Evolutionary conservation across 2,888 invertebrate genomes (phyloP).

Genomic region (Cryptops parisi): DNA sequence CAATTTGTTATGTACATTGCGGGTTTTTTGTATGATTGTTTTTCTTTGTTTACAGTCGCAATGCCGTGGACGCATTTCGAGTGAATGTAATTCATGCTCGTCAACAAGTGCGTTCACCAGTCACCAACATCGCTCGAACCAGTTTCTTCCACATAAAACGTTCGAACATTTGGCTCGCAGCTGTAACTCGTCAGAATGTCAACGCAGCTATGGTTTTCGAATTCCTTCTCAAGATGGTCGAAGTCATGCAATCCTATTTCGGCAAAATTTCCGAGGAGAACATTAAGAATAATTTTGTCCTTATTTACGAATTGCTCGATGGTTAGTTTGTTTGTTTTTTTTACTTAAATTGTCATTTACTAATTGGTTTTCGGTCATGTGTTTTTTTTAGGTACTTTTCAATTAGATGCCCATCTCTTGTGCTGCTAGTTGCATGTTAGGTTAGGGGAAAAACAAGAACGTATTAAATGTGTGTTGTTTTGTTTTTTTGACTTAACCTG

Average conservation of each 20-base stretch:
- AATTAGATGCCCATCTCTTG: too few relatives aligned
- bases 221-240: conserved; percentile 81
- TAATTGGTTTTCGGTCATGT: too few relatives aligned
- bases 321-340: conserved; percentile 41
- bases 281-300: conserved; percentile 99
- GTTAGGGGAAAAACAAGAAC: not conserved
- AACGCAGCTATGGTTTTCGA: conserved; percentile 99
- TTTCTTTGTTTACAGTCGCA: conserved; percentile 41
- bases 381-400: too few relatives aligned
- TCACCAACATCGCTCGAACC: conserved; percentile 97
- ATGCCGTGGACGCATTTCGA: conserved; percentile 98
- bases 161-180: conserved; percentile 98
- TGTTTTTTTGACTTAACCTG: too few relatives aligned
- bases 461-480: too few relatives aligned
- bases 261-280: conserved; percentile 99
- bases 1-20: too few relatives aligned
- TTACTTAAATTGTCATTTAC: too few relatives aligned
- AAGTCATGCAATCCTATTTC: conserved; percentile 98
- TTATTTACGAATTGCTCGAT: conserved; percentile 97
- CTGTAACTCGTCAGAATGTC: conserved; percentile 99
- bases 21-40: not conserved
- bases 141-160: conserved; percentile 99
- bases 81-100: conserved; percentile 99
- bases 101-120: conserved; percentile 96
- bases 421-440: too few relatives aligned